phyloP scores from a whole-genome alignment of 2,113 vertebrate genomes.

The Cololabis saira region DNA sequence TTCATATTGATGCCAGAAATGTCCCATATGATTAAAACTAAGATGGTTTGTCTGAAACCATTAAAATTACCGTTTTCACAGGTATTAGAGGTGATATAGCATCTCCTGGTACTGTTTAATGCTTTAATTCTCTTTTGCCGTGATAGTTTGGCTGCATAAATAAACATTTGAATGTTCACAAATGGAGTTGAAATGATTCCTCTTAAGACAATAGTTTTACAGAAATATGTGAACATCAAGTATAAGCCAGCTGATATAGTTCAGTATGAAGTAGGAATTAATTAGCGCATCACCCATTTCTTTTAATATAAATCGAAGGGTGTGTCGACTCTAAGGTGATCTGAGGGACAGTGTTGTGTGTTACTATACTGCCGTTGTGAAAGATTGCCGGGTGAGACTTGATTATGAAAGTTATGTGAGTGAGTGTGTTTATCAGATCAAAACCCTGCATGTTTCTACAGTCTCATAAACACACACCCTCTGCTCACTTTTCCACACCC shows the following conservation, averaged over 20 bases:
- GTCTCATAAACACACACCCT: slow-evolving; percentile 26
- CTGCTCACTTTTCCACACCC: slow-evolving; percentile 39
- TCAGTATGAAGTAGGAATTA: too few species aligned
- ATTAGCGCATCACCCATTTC: neutral
- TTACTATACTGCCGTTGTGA: slow-evolving; percentile 15
- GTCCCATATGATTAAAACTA: too few species aligned
- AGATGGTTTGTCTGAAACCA: neutral
- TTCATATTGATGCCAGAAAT: neutral
- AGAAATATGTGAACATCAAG: too few species aligned
- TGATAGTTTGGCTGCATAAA: neutral
- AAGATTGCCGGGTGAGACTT: slow-evolving; percentile 14
- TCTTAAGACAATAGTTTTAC: too few species aligned
- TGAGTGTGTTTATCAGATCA: slow-evolving; percentile 24
- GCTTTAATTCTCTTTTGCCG: too few species aligned
- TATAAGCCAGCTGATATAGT: too few species aligned
- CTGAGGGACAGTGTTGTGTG: slow-evolving; percentile 15
- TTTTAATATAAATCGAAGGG: neutral
- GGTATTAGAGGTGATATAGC: too few species aligned
- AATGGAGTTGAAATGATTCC: neutral
- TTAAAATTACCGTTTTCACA: neutral
- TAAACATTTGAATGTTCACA: neutral
- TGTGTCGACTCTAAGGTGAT: neutral
- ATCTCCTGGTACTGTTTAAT: too few species aligned
- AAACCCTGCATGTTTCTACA: slow-evolving; percentile 51
- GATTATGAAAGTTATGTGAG: slow-evolving; percentile 17